These are phyloP conservation scores for Ginglymostoma cirratum DNA, from an alignment of 2,113 vertebrate genomes.

Conservation along the genomic window DNA sequence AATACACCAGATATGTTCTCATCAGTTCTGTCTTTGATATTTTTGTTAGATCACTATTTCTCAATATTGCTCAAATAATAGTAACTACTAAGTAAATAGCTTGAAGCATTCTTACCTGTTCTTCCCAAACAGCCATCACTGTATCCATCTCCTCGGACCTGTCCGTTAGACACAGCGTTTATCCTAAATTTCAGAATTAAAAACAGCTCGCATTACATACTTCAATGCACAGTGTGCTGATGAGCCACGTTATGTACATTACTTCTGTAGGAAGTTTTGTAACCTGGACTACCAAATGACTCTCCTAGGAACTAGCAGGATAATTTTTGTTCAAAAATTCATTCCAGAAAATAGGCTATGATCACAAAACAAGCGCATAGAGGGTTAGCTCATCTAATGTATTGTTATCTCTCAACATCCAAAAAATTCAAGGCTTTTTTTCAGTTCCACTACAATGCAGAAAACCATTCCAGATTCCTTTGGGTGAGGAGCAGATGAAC, in stretches of 20 bases:
- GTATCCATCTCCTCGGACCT: slow-evolving; percentile 81
- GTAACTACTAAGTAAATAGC: neutral
- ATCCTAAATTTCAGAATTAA: slow-evolving; percentile 60
- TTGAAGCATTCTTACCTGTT: slow-evolving; percentile 61
- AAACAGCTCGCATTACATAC: neutral
- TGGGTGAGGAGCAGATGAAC: neutral
- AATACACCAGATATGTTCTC: neutral
- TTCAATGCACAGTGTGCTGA: neutral
- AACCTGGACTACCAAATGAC: neutral
- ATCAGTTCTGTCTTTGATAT: neutral
- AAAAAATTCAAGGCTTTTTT: neutral
- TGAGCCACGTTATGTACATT: neutral
- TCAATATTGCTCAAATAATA: neutral
- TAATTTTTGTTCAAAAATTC: neutral
- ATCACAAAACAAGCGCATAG: neutral
- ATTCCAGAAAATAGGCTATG: neutral
- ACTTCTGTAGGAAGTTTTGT: neutral
- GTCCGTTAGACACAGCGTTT: slow-evolving; percentile 86
- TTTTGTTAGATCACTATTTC: neutral
- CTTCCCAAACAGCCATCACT: slow-evolving; percentile 79
- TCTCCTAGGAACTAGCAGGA: neutral
- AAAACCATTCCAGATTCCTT: neutral
- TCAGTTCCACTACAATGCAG: neutral
- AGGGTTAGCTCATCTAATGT: neutral
- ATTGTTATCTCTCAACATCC: neutral